Base-by-base conservation (phyloP, 1,140 invertebrate genomes). In the Atta cephalotes region DNA sequence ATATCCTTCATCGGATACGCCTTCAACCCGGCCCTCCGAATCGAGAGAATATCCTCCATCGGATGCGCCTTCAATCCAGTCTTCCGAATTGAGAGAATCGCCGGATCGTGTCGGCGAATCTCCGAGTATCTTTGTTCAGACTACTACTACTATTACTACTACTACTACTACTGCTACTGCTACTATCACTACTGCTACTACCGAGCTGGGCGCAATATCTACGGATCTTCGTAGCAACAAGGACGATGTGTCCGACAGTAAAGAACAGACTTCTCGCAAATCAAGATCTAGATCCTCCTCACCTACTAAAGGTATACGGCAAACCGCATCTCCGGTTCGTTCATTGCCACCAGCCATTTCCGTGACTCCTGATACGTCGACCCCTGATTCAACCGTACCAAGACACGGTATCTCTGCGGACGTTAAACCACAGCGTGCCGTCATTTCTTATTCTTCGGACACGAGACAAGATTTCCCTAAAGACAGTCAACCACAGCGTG, bases 341-440 rank as follows among this genome's bases (percentile, higher is more conserved):
- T 94, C 93, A 16, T 81, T 95, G 25, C 94, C 94, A n/a, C 94
- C 94, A 2, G 94, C 93, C 6, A 95, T 95, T 21, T 95, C 94
- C 7, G 95, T 95, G 6, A 95, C 95, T 1, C 94, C 94, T 7
- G 94, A 95, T 62, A 92, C 86, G 7, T 45, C 39, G 39, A 45
- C 39, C 7, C 85, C 88, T 7, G 85, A 92, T 7, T 16, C 80
- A 18, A 72, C n/a, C 25, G 56, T 88, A 1, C 14, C 63, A 53
- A 74, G 39, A 45, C 89, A 84, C 31, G 68, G 25, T 49, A 77
- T 49, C 70, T 65, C 82, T 5, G 76, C 62, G 28, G 91, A 93
- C 76, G 80, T 28, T 18, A 90, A 87, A 45, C 89, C 94, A 4
- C 94, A 94, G 88, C 93, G 93, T 68, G 94, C 94, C 45, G 86